Evolutionary conservation across 2,888 invertebrate species (phyloP), one percentile per base, ranked within the genome.

Genomic region (Atrina japonica): DNA sequence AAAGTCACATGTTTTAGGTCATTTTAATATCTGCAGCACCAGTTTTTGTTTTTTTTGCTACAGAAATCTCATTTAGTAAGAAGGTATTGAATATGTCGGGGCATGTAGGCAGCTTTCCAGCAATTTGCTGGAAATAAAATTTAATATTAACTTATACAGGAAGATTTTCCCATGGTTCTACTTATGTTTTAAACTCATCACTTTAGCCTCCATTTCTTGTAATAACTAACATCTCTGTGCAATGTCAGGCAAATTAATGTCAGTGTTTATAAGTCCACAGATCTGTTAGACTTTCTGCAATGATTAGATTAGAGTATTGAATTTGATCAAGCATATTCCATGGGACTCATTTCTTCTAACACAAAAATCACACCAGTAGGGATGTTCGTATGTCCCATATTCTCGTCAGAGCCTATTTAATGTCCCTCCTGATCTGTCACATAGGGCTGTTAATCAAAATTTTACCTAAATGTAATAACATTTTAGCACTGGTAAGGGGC

Each of bases 311-410:
- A 60, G 29, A 29, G 30, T 27, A 43, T 21, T 27, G 41, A 47
- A 60, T 60, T 60, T 60, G 60, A 45, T 60, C n/a, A 47, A 52
- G 41, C 29, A 41, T 60, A 47, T 47, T 29, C 60, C 60, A 25
- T 29, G 60, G 60, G 60, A 60, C 27, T 47, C 29, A 60, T 60
- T 49, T 29, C 41, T 60, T 47, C 45, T 60, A 29, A 60, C 60
- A 60, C 27, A 45, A 60, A 60, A 60, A 60, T 60, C 45, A 41
- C 49, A 41, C 47, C 45, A 60, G 29, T 60, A 30, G 60, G 21
- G 40, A 41, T 27, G 18, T 47, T 41, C n/a, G 21, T 21, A 47
- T 60, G 43, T 60, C 25, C 49, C 41, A 45, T 45, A 47, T 60
- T 49, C 60, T 27, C 47, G 29, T 60, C 47, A 49, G 47, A 29